Evolutionary conservation across 2,113 vertebrate genomes (phyloP).

Genomic region (Mirza zaza): DNA sequence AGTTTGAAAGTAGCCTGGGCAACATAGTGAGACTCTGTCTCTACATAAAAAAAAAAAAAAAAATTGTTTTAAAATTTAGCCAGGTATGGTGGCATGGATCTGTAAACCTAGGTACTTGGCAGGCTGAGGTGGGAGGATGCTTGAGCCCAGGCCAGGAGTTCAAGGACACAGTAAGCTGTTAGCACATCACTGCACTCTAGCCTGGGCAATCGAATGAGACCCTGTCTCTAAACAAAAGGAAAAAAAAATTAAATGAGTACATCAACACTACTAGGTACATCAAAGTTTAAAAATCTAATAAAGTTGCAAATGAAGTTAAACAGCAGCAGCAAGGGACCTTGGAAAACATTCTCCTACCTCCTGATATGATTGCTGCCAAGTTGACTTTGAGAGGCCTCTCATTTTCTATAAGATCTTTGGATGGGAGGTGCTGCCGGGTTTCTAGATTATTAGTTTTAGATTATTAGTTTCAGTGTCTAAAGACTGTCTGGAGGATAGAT

Average conservation of each 20-base stretch:
- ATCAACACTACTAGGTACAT: not conserved
- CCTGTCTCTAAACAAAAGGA: too few species aligned
- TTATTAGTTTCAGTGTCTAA: not conserved
- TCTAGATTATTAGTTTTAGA: not conserved
- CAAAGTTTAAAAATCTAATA: not conserved
- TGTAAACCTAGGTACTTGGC: too few species aligned
- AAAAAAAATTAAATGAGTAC: not conserved
- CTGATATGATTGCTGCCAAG: not conserved
- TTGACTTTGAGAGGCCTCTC: not conserved
- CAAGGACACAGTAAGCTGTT: too few species aligned
- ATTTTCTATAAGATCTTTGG: not conserved
- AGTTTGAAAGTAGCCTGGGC: too few species aligned
- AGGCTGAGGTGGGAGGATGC: too few species aligned
- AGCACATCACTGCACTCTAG: too few species aligned
- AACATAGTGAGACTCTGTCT: too few species aligned
- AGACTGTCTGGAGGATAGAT: not conserved
- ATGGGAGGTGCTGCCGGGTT: not conserved
- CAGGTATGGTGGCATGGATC: too few species aligned
- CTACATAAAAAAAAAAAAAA: too few species aligned
- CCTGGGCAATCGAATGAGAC: too few species aligned
- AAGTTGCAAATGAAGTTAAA: not conserved
- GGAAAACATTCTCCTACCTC: not conserved
- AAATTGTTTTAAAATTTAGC: too few species aligned
- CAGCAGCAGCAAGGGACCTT: not conserved
- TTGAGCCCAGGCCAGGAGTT: too few species aligned